Evolutionary conservation across 1,140 invertebrate species (phyloP), one percentile per base, ranked within the genome.

Genomic region (Pinna nobilis): DNA sequence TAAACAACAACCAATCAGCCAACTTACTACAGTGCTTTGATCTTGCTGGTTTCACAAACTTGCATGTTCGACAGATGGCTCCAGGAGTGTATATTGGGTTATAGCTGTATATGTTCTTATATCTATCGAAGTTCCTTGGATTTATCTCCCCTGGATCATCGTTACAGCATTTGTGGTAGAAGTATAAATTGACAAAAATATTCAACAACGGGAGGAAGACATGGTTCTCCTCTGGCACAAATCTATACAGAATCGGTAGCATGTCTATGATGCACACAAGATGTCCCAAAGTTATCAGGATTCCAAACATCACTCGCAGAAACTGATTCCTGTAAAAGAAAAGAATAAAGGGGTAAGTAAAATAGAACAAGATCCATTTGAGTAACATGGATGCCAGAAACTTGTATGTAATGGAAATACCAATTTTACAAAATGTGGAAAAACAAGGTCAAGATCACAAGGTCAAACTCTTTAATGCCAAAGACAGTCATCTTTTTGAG

Each of bases 11-110:
- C 4, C 20, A 68, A n/a, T n/a, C 20, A 5, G 33, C 44, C 20
- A 33, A 84, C 86, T 86, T 80, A 87, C 86, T 81, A 53, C 86
- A 87, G 67, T 87, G 86, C 75, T 87, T 87, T 20, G 85, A 86
- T 51, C 86, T 68, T 15, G 84, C 78, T 60, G 85, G 86, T 68
- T 86, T 86, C 7, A 61, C 50, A 25, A 83, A 39, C n/a, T 81
- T 70, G 71, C 86, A 87, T 0, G 86, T 87, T 11, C 53, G 59
- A 60, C 86, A 87, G 32, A 63, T 64, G 13, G 30, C 57, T 18
- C 76, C 79, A 6, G 60, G 50, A 57, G 80, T 71, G 77, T 83
- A 87, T 39, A 86, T 44, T 9, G 76, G 57, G 72, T 87, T 85
- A 63, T 68, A 78, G 35, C 76, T 60, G 71, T 87, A 87, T 2